Conservation (phyloP, 1,140 invertebrate genomes). For the Heliconius congener region DNA sequence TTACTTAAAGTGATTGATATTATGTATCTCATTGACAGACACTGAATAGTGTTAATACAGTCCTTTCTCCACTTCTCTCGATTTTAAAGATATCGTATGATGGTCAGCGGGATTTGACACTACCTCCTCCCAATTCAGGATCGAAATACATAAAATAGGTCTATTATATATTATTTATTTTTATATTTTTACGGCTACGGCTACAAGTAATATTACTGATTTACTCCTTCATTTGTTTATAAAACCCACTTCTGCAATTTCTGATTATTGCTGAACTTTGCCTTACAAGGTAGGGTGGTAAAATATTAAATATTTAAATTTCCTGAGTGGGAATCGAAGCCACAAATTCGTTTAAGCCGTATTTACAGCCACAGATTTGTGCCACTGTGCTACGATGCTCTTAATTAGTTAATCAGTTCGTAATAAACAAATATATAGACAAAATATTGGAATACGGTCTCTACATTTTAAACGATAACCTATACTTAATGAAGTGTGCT, state of each 20-base stretch:
- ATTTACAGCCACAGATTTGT: too few species aligned
- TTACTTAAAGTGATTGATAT: not conserved
- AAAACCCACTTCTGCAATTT: not conserved
- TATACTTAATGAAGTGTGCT: not conserved
- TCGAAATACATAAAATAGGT: not conserved
- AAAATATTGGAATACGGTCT: not conserved
- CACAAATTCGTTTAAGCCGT: too few species aligned
- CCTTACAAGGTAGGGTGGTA: too few species aligned
- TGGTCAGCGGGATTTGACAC: not conserved
- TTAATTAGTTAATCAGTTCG: too few species aligned
- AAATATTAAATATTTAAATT: too few species aligned
- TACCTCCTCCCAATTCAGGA: not conserved
- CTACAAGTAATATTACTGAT: too few species aligned
- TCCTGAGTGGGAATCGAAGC: too few species aligned
- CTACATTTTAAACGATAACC: not conserved
- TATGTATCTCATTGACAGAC: not conserved
- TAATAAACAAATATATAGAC: too few species aligned
- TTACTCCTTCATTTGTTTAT: too few species aligned
- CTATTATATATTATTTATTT: not conserved
- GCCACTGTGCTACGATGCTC: too few species aligned
- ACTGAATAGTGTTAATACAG: not conserved
- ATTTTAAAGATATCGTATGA: not conserved
- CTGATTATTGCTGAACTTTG: too few species aligned
- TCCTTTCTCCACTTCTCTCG: not conserved
- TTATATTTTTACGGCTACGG: not conserved